These are phyloP conservation scores for Siderastrea radians DNA, from an alignment of 92 coral and sea anemone genomes.

Conservation along the genomic window DNA sequence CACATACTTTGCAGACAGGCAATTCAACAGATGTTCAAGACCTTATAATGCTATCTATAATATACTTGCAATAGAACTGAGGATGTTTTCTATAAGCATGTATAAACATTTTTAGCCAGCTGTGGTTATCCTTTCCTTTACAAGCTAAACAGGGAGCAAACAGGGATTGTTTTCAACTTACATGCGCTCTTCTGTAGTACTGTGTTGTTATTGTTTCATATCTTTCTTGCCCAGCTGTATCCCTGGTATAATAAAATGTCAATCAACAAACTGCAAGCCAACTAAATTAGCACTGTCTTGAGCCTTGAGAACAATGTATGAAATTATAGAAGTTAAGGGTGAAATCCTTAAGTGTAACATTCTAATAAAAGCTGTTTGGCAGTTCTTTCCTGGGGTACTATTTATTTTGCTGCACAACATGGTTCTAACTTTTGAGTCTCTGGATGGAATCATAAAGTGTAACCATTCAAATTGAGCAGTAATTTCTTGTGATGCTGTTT, in stretches of 20 bases:
- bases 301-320: too few species aligned
- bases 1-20: too few species aligned
- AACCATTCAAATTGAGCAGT: background rate
- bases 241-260: conserved; percentile 64
- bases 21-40: too few species aligned
- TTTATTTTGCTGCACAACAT: too few species aligned
- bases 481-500: background rate
- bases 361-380: too few species aligned
- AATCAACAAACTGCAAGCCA: background rate
- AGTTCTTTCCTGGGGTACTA: too few species aligned
- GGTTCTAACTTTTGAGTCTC: too few species aligned
- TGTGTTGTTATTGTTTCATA: conserved; percentile 99
- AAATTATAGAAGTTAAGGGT: too few species aligned
- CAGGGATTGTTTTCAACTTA: background rate
- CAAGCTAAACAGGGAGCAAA: background rate
- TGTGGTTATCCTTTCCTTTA: background rate
- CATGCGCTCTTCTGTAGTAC: conserved; percentile 99
- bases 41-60: too few species aligned
- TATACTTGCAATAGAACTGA: too few species aligned
- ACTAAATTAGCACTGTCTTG: background rate
- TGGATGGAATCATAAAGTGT: too few species aligned
- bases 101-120: background rate
- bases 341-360: too few species aligned
- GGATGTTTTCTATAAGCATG: background rate
- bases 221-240: conserved; percentile 99